A percentile compares a stretch with the other conserved stretches of the same genome.
phyloP scores from a whole-genome alignment of 2,888 invertebrate genomes.

The Callosobruchus maculatus region DNA sequence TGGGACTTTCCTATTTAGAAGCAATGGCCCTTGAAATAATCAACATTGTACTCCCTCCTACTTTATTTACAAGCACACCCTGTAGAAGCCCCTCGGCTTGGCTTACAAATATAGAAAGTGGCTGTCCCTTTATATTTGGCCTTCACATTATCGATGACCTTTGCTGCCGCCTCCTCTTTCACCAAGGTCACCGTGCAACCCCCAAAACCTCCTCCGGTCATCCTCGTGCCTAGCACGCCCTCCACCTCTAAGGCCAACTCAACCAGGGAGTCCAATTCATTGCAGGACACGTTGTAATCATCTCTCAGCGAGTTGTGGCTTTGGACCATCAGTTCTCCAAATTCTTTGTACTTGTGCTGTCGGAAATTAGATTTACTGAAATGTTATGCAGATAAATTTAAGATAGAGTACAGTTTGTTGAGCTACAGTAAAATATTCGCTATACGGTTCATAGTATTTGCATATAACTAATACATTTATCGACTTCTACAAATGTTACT shows the following conservation, averaged over 20 bases:
- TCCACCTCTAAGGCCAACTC: slow-evolving; percentile 66
- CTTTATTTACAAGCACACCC: background rate
- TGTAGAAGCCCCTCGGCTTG: slow-evolving; percentile 62
- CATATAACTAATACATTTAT: too few relatives aligned
- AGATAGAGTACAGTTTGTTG: too few relatives aligned
- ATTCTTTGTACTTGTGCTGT: slow-evolving; percentile 62
- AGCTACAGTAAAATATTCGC: too few relatives aligned
- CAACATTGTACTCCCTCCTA: too few relatives aligned
- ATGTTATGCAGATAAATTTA: background rate
- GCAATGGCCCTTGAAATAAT: too few relatives aligned
- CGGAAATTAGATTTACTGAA: background rate
- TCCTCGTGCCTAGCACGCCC: slow-evolving; percentile 85
- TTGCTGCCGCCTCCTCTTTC: slow-evolving; percentile 58
- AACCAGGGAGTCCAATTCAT: slow-evolving; percentile 81
- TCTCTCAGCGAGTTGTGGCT: slow-evolving; percentile 84
- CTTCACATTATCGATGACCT: slow-evolving; percentile 62
- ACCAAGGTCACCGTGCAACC: slow-evolving; percentile 88
- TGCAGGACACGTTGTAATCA: slow-evolving; percentile 88
- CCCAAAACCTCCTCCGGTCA: slow-evolving; percentile 80
- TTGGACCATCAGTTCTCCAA: slow-evolving; percentile 77
- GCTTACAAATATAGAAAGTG: slow-evolving; percentile 74
- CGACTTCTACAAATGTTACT: too few relatives aligned
- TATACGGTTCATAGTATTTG: too few relatives aligned
- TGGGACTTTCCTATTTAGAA: too few relatives aligned
- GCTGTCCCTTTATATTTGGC: slow-evolving; percentile 62